Conservation (phyloP, 1,140 invertebrate species). For the Bombus breviceps region DNA sequence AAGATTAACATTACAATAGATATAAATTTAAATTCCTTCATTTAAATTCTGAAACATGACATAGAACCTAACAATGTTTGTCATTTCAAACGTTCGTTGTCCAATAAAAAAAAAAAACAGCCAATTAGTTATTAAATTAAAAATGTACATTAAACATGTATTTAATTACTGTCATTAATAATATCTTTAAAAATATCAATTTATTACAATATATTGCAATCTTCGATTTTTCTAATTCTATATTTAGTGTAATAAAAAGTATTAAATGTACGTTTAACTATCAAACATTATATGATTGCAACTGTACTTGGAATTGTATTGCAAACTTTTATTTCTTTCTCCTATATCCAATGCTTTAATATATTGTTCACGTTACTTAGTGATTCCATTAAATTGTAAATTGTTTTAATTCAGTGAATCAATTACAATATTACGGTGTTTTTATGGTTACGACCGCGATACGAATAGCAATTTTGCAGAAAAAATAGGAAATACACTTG, state of each 20-base stretch:
- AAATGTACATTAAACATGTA: too few species aligned
- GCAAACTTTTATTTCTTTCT: neutral
- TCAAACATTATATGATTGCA: neutral
- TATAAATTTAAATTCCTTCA: too few species aligned
- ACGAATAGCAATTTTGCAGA: neutral
- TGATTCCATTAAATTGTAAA: neutral
- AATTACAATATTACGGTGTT: neutral
- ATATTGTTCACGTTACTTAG: neutral
- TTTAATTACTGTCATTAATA: too few species aligned
- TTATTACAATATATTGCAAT: neutral
- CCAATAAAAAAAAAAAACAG: too few species aligned
- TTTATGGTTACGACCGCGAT: neutral
- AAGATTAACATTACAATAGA: too few species aligned
- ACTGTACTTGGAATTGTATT: neutral
- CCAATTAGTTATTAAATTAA: too few species aligned
- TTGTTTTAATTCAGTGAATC: neutral
- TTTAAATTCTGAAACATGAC: too few species aligned
- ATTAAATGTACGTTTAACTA: neutral
- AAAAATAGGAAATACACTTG: conserved; percentile 9
- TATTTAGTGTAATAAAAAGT: neutral
- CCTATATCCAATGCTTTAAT: neutral
- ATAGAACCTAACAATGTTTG: too few species aligned
- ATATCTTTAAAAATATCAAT: neutral
- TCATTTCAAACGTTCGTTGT: too few species aligned
- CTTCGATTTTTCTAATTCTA: neutral